Base-by-base conservation (phyloP, 1,140 invertebrate species). In the Coptotermes formosanus region DNA sequence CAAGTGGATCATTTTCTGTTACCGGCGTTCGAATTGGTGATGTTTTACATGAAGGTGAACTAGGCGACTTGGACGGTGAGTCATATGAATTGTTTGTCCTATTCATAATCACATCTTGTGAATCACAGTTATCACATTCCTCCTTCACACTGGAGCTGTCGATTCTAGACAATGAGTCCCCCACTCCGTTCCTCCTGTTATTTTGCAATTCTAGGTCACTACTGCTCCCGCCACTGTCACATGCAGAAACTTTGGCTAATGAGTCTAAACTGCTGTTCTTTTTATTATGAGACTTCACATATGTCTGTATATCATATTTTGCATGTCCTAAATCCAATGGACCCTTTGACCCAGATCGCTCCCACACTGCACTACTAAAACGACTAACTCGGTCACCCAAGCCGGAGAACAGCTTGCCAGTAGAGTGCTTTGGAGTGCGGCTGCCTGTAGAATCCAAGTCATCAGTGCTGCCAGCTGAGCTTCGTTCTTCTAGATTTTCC, bases 1-100 rank as follows among this genome's bases (percentile, higher is more conserved):
- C 97, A 44, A 98, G 91, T 1, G 97, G 97, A 92, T 98, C 97
- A 90, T 97, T 97, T 89, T 97, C 94, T 4, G 97, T 96, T 1
- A 98, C 96, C 4, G 96, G 95, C 38, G 96, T 97, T 82, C 96
- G 92, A 32, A 95, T 87, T 21, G 86, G 86, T 21, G 86, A 87
- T 12, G 81, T 86, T 64, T 86, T 86, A 38, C 69, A 55, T 21
- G 83, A 83, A 19, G 48, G 86, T 48, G 86, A 86, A 30, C 32
- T 82, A 14, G 81, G 32, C 43, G 55, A 38, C 81, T 48, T 81
- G 45, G 75, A 52, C 4, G 85, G 85, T 44, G 85, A 86, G n/a
- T 75, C 64, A 30, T 30, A 75, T 14, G 14, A 6, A 75, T 75
- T 75, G 64, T 75, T 30, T 75, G 64, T 75, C 64, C n/a, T 75